phyloP scores from a whole-genome alignment of 2,888 invertebrate species.

The Drosophila picticornis region DNA sequence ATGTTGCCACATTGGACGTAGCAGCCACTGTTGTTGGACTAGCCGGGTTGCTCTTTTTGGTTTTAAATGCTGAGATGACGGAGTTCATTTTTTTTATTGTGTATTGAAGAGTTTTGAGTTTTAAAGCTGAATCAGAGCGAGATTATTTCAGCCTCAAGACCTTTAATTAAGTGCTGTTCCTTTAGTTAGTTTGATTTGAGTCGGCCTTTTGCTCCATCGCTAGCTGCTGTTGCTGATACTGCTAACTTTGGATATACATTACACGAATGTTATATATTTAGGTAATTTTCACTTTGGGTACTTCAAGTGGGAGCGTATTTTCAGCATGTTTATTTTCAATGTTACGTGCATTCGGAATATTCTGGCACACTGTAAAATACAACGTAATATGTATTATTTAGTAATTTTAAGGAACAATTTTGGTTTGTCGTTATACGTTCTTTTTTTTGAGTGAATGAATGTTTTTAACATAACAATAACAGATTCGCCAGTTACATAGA shows the following conservation, averaged over 20 bases:
- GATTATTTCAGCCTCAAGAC: conserved; percentile 9
- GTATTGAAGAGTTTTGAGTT: conserved; percentile 5
- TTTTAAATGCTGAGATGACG: conserved; percentile 85
- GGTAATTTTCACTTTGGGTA: conserved; percentile 26
- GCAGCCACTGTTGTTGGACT: conserved; percentile 30
- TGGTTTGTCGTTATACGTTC: not conserved
- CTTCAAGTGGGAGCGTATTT: not conserved
- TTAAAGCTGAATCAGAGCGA: conserved; percentile 8
- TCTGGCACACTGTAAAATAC: conserved; percentile 38
- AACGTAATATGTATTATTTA: conserved; percentile 33
- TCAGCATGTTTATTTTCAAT: conserved; percentile 24
- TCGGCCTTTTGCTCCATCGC: conserved; percentile 48
- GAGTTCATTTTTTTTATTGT: conserved; percentile 83
- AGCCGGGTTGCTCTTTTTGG: conserved; percentile 77
- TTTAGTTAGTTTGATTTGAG: conserved; percentile 10
- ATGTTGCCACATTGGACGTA: conserved; percentile 17
- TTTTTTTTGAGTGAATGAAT: not conserved
- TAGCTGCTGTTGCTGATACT: conserved; percentile 16
- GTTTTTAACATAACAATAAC: not conserved
- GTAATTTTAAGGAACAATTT: not conserved
- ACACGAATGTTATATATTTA: conserved; percentile 32
- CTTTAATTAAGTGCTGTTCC: not conserved
- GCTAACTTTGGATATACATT: conserved; percentile 24
- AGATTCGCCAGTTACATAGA: not conserved
- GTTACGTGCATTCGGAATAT: conserved; percentile 10